Evolutionary conservation across 2,797 vertebrate genomes (phyloP).

Genomic region (Cheirogaleus major): DNA sequence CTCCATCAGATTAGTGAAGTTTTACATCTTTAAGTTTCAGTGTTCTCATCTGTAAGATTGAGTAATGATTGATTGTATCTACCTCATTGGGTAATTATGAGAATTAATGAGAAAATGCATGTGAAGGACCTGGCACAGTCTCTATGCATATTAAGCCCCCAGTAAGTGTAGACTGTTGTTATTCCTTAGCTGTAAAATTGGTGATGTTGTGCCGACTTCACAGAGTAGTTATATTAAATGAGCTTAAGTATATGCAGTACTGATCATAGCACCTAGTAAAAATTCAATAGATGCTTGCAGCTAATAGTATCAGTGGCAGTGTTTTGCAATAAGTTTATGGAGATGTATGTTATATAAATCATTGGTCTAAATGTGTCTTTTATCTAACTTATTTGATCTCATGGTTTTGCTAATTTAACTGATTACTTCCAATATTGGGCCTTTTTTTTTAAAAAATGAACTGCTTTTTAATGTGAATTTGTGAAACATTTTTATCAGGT

Average conservation of each 20-base stretch:
- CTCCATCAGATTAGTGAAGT: background rate
- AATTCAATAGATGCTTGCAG: background rate
- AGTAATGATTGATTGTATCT: background rate
- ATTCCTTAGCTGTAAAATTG: background rate
- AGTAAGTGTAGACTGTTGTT: background rate
- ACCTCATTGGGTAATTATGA: background rate
- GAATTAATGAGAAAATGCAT: background rate
- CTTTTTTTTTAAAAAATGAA: background rate
- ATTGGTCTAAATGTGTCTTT: slow-evolving; percentile 7
- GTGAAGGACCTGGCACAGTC: background rate
- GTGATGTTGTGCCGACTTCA: background rate
- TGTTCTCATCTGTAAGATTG: background rate
- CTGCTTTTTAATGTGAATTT: background rate
- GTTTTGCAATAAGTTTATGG: background rate
- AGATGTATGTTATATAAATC: background rate
- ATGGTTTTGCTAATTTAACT: background rate
- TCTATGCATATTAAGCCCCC: background rate
- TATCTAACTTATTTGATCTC: background rate
- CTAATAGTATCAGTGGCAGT: background rate
- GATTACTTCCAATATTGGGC: background rate
- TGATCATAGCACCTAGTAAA: background rate
- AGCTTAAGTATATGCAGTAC: background rate
- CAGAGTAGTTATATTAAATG: background rate
- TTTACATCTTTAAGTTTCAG: background rate
- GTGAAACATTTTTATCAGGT: background rate